A percentile compares a stretch with the other conserved stretches of the same genome.
Evolutionary conservation across 2,797 vertebrate species (phyloP).

Genomic region (Epinephelus awoara): DNA sequence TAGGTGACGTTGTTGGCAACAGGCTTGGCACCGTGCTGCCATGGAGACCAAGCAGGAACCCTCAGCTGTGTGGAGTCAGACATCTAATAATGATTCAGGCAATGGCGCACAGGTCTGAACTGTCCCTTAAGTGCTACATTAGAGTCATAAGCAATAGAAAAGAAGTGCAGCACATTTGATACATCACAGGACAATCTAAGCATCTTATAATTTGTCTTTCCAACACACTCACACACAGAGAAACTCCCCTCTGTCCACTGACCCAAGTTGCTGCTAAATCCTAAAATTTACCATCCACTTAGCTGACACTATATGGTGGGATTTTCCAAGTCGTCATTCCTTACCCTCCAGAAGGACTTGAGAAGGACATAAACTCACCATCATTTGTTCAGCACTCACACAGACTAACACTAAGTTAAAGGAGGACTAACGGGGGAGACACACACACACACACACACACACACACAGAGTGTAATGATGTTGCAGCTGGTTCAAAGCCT

Average conservation of each 20-base stretch:
- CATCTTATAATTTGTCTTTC: neutral
- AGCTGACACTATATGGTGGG: neutral
- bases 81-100: conserved; percentile 74
- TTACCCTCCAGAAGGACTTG: no score
- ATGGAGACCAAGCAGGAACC: conserved; percentile 89
- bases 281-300: neutral
- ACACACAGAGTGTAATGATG: neutral
- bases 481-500: neutral
- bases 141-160: neutral
- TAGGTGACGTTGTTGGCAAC: conserved; percentile 55
- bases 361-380: neutral
- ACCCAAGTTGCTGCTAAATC: neutral
- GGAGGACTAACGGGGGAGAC: neutral
- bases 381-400: neutral
- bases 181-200: neutral
- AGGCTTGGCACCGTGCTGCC: conserved; percentile 63
- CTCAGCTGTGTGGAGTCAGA: conserved; percentile 85
- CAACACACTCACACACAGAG: neutral
- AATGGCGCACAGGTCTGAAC: conserved; percentile 81
- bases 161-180: neutral
- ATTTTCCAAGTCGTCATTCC: neutral
- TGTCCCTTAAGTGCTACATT: neutral
- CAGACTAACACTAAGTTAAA: neutral
- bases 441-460: neutral
- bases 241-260: neutral